phyloP scores from a whole-genome alignment of 2,888 invertebrate species.

The Plagiodera versicolora region DNA sequence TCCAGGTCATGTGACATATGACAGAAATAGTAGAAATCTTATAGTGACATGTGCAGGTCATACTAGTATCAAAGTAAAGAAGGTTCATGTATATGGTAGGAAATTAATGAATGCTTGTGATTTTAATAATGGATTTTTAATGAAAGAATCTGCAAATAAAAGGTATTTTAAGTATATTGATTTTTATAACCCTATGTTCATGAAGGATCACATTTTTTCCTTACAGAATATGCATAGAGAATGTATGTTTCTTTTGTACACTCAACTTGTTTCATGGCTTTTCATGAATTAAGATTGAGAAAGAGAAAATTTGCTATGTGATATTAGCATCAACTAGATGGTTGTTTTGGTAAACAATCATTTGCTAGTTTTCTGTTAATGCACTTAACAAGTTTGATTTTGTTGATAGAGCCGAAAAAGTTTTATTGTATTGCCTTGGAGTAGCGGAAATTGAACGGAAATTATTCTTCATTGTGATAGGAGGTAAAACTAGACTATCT shows the following conservation, averaged over 20 bases:
- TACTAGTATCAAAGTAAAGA: conserved; percentile 66
- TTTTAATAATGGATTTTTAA: conserved; percentile 86
- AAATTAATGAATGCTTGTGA: conserved; percentile 75
- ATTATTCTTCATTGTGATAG: conserved; percentile 39
- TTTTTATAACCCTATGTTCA: too few species aligned
- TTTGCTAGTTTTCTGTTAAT: neutral
- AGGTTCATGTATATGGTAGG: conserved; percentile 68
- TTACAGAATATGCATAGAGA: too few species aligned
- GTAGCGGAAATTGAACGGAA: conserved; percentile 49
- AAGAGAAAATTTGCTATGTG: too few species aligned
- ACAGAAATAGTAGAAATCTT: conserved; percentile 61
- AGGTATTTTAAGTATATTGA: conserved; percentile 51
- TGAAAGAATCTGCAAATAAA: conserved; percentile 55
- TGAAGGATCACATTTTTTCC: too few species aligned
- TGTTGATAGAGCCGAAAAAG: conserved; percentile 28
- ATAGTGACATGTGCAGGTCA: conserved; percentile 68
- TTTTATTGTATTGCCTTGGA: conserved; percentile 39
- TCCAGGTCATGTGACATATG: conserved; percentile 65
- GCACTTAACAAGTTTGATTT: conserved; percentile 15
- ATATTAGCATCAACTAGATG: neutral
- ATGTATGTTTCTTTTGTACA: too few species aligned
- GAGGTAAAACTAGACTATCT: conserved; percentile 40
- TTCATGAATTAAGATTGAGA: too few species aligned
- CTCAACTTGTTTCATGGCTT: too few species aligned
- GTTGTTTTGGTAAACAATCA: neutral